Percentiles rank a stretch among this genome's conserved stretches.
Evolutionary conservation across 2,888 invertebrate species (phyloP).

Genomic region (Eudasyphora cyanicolor): DNA sequence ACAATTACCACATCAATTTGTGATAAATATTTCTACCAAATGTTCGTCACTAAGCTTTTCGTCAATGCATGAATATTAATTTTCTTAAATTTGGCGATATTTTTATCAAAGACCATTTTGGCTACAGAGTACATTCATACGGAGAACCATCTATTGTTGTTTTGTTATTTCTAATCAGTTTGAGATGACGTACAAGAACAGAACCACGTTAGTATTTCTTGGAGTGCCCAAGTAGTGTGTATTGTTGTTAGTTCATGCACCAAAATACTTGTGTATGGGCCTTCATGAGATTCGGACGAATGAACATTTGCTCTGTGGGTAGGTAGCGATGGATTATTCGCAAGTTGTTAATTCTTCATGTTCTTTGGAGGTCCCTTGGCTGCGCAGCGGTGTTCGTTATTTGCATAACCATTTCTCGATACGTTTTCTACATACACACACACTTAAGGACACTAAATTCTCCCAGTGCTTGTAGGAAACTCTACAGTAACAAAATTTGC

Average conservation of each 20-base stretch:
- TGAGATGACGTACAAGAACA: constrained; percentile 43
- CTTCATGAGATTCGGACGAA: background rate
- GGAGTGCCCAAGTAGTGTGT: background rate
- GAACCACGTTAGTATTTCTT: background rate
- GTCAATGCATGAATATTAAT: too few species aligned
- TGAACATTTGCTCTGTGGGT: constrained; percentile 62
- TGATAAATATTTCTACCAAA: too few species aligned
- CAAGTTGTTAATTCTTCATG: constrained; percentile 72
- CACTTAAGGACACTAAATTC: constrained; percentile 3
- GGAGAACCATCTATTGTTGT: constrained; percentile 54
- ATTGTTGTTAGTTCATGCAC: background rate
- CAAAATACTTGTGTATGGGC: background rate
- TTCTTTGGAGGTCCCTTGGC: constrained; percentile 70
- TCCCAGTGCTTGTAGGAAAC: constrained; percentile 47
- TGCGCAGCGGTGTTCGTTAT: constrained; percentile 61
- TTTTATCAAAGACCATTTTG: too few species aligned
- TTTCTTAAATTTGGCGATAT: too few species aligned
- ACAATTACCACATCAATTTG: too few species aligned
- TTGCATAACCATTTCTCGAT: constrained; percentile 57
- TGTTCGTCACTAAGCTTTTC: too few species aligned
- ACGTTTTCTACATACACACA: constrained; percentile 35
- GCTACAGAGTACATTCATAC: constrained; percentile 39
- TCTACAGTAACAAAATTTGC: constrained; percentile 52
- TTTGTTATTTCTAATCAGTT: constrained; percentile 61
- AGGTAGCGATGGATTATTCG: constrained; percentile 72